A percentile compares a stretch with the other conserved stretches of the same genome.
phyloP scores from a whole-genome alignment of 2,113 vertebrate genomes.

The Peromyscus californicus region DNA sequence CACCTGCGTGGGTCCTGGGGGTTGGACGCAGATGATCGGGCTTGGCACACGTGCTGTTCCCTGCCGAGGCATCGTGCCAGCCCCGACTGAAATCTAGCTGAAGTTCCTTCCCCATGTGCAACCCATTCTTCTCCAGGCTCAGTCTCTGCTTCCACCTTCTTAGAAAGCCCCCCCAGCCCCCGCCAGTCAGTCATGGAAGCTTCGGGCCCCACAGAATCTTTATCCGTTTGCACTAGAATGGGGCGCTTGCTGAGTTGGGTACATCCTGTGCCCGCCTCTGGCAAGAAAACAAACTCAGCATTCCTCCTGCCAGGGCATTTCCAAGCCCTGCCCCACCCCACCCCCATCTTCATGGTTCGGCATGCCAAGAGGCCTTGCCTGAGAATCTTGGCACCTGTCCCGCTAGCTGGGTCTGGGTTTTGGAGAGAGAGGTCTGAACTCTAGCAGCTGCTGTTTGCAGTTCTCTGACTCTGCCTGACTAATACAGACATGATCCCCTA shows the following conservation, averaged over 20 bases:
- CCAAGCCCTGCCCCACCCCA: not conserved
- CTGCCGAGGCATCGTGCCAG: not conserved
- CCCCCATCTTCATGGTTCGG: not conserved
- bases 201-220: not conserved
- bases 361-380: constrained; percentile 38
- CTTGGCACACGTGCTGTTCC: not conserved
- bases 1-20: not conserved
- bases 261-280: constrained; percentile 58
- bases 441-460: not conserved
- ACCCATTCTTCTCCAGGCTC: not conserved
- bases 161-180: not conserved
- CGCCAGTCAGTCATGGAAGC: not conserved
- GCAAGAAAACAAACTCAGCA: not conserved
- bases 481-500: not conserved
- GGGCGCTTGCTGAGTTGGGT: not conserved
- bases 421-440: not conserved
- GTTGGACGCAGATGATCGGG: not conserved
- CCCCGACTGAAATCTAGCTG: not conserved
- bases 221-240: not conserved
- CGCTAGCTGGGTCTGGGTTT: not conserved
- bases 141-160: not conserved
- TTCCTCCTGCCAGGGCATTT: not conserved
- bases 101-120: not conserved
- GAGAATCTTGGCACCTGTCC: not conserved
- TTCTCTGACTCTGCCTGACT: not conserved